These are phyloP conservation scores for Acrobeloides nanus DNA, from an alignment of 2,888 invertebrate species.

Conservation along the genomic window DNA sequence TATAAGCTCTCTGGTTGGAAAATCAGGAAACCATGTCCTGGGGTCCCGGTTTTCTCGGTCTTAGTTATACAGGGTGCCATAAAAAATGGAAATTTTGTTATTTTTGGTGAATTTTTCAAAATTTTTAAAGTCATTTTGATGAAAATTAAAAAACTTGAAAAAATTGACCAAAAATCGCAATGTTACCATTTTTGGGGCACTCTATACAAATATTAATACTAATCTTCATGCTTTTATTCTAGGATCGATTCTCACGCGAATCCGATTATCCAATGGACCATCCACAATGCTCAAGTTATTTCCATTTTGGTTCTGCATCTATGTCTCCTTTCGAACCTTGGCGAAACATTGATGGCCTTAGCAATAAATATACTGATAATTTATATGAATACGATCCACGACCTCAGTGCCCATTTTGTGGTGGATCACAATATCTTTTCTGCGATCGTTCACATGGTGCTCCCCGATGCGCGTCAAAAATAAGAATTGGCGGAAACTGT, in stretches of 20 bases:
- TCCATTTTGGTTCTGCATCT: no score
- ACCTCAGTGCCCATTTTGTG: slow-evolving; percentile 30
- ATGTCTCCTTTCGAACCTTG: slow-evolving; percentile 42
- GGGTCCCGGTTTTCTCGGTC: no score
- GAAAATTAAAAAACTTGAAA: not conserved
- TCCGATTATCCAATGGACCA: slow-evolving; percentile 31
- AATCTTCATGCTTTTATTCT: slow-evolving; percentile 2
- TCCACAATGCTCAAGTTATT: slow-evolving; percentile 1
- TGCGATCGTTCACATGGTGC: slow-evolving; percentile 39
- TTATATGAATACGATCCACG: slow-evolving; percentile 39
- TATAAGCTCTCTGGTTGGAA: no score
- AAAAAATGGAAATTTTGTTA: no score
- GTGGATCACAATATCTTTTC: slow-evolving; percentile 34
- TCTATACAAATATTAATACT: not conserved
- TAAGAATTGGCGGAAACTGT: slow-evolving; percentile 41
- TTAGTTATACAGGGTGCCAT: no score
- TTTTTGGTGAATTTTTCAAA: slow-evolving; percentile 7
- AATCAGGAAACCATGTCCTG: no score
- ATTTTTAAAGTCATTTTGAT: not conserved
- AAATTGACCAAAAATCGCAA: no score
- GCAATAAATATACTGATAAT: slow-evolving; percentile 45
- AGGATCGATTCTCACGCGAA: slow-evolving; percentile 31
- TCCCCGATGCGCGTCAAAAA: slow-evolving; percentile 40
- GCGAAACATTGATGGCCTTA: slow-evolving; percentile 41
- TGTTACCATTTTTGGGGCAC: no score